phyloP scores from a whole-genome alignment of 2,888 invertebrate genomes.

The Callosobruchus maculatus region DNA sequence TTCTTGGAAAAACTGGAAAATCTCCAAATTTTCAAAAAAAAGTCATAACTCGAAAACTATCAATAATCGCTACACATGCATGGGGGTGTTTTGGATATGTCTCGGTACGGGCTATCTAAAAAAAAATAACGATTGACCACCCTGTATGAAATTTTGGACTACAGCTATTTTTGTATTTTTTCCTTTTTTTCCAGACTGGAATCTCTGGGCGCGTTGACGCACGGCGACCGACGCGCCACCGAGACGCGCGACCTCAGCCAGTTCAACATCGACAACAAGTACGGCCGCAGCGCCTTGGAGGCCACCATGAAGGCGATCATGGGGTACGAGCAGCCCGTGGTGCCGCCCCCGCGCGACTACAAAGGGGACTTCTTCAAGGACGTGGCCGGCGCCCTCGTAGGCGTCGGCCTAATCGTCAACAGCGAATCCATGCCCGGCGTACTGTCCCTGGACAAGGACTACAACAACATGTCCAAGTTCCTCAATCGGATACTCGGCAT shows the following conservation, averaged over 20 bases:
- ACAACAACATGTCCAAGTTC: conserved; percentile 98
- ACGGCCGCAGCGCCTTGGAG: conserved; percentile 92
- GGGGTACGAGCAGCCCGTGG: conserved; percentile 80
- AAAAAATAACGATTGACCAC: no score
- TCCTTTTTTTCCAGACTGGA: conserved; percentile 30
- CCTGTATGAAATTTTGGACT: no score
- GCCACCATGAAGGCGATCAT: conserved; percentile 94
- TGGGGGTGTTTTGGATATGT: no score
- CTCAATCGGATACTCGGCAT: conserved; percentile 96
- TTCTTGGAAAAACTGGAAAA: no score
- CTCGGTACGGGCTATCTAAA: no score
- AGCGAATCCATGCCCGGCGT: conserved; percentile 78
- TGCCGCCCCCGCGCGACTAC: conserved; percentile 83
- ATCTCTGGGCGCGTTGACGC: conserved; percentile 83
- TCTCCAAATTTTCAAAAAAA: no score
- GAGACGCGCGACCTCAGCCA: conserved; percentile 95
- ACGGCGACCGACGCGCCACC: conserved; percentile 96
- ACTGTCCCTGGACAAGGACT: conserved; percentile 84
- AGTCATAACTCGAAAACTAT: no score
- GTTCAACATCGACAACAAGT: conserved; percentile 98
- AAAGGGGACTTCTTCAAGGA: conserved; percentile 94
- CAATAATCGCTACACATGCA: no score
- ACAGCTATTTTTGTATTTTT: no score
- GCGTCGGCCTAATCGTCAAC: conserved; percentile 90
- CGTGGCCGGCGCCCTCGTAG: conserved; percentile 89